Base-by-base conservation (phyloP, 2,888 invertebrate species). In the Folsomia candida region DNA sequence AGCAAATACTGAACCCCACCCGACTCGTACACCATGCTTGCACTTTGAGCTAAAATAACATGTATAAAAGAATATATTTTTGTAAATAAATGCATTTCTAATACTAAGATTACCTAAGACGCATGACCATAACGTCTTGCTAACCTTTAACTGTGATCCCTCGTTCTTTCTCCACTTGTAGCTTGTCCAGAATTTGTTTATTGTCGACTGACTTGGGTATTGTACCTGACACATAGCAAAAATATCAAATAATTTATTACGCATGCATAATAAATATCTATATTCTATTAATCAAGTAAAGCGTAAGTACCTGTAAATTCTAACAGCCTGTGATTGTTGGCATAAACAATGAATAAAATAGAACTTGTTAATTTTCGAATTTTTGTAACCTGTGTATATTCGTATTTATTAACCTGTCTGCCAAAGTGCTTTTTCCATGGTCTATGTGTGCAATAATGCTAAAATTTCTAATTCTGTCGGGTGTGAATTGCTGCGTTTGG, bases 401-500 rank as follows among this genome's bases (percentile, higher is more conserved):
- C n/a, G n/a, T n/a, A n/a, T n/a, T n/a, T n/a, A n/a, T n/a, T n/a
- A n/a, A n/a, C 69, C 98, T 86, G 83, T 99, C 98, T 0, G 98
- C 97, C 70, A 99, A 84, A 0, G 98, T 99, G 83, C 95, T 95
- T 85, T 99, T 99, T 0, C 98, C 98, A 86, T 98, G 98, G 83
- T 99, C 98, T 1, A 99, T 93, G 84, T 99, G 98, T n/a, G 98
- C 98, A 75, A 99, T 94, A 81, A 99, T 97, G 83, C 96, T 92
- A 82, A 97, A 97, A 83, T 97, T 97, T 70, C 97, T 86, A 58
- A 96, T 94, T 67, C 81, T 80, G 64, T 84, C 84, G 27, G 82
- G 80, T 14, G 84, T 83, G 78, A 83, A 83, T 4, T 83, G 79
- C 2, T 81, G 78, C 9, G 80, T 68, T 28, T 80, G 79, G 6